Evolutionary conservation across 2,797 vertebrate genomes (phyloP).

Genomic region (Sebastes matsubarae): DNA sequence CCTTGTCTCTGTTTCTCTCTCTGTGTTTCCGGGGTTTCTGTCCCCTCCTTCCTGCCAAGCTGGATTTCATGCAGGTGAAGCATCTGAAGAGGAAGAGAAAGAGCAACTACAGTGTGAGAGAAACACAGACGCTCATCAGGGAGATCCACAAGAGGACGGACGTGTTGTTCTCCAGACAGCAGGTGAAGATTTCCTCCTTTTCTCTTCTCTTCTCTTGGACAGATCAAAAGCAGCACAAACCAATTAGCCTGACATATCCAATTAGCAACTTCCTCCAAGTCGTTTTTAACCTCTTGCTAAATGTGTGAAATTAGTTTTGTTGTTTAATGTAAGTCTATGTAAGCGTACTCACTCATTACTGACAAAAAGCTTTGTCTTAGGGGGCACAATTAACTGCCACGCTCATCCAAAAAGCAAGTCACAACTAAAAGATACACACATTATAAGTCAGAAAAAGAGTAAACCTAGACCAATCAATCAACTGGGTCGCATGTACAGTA

Average conservation of each 20-base stretch:
- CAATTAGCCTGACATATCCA: not conserved
- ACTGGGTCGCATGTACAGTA: not conserved
- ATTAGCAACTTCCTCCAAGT: not conserved
- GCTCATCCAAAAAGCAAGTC: not conserved
- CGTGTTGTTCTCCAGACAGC: slow-evolving; percentile 92
- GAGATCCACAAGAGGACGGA: slow-evolving; percentile 93
- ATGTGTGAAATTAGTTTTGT: not conserved
- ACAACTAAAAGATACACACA: not conserved
- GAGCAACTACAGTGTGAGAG: slow-evolving; percentile 95
- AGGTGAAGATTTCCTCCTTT: slow-evolving; percentile 42
- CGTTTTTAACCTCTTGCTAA: not conserved
- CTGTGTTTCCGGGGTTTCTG: slow-evolving; percentile 17
- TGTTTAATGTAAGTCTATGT: not conserved
- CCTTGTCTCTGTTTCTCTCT: not conserved
- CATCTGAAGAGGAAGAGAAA: slow-evolving; percentile 94
- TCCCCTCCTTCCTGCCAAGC: slow-evolving; percentile 51
- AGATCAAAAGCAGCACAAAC: not conserved
- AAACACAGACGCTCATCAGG: slow-evolving; percentile 93
- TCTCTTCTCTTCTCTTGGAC: not conserved
- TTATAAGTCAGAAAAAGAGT: not conserved
- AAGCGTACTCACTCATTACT: not conserved
- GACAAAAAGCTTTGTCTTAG: not conserved
- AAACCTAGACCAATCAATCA: not conserved
- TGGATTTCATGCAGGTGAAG: slow-evolving; percentile 89
- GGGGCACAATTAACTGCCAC: not conserved